Evolutionary conservation across 2,888 invertebrate species (phyloP).

Genomic region (Xanthorhoe designata): DNA sequence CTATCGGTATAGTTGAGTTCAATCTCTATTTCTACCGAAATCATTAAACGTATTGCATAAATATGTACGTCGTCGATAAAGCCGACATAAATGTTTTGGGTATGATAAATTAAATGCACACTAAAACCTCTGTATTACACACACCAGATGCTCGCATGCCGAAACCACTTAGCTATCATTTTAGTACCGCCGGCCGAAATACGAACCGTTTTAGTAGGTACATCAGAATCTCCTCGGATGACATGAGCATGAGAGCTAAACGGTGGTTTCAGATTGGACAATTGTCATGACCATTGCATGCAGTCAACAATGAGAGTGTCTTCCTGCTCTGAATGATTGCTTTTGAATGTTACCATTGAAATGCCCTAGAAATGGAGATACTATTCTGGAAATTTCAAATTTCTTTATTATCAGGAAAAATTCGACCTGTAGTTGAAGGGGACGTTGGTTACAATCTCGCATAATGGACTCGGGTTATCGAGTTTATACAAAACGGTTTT

Average conservation of each 20-base stretch:
- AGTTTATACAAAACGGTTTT: slow-evolving; percentile 32
- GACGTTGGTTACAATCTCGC: slow-evolving; percentile 5
- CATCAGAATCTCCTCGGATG: slow-evolving; percentile 19
- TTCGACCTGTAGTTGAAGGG: not conserved
- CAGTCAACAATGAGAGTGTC: slow-evolving; percentile 29
- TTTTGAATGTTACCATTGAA: slow-evolving; percentile 9
- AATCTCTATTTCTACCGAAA: too few species aligned
- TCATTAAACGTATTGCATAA: slow-evolving; percentile 3
- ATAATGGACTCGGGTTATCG: slow-evolving; percentile 15
- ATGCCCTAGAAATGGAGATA: not conserved
- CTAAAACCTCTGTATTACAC: slow-evolving; percentile 9
- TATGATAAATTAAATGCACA: slow-evolving; percentile 6
- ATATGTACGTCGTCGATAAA: slow-evolving; percentile 1
- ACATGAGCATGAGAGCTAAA: slow-evolving; percentile 16
- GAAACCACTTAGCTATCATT: slow-evolving; percentile 29
- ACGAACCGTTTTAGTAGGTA: slow-evolving; percentile 11
- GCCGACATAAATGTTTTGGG: slow-evolving; percentile 8
- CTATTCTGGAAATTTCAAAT: too few species aligned
- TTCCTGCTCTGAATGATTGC: slow-evolving; percentile 19
- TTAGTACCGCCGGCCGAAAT: slow-evolving; percentile 22
- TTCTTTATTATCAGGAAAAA: not conserved
- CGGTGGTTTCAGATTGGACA: slow-evolving; percentile 18
- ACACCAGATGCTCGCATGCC: slow-evolving; percentile 28
- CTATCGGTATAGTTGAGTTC: too few species aligned
- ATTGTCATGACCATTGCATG: slow-evolving; percentile 35